Percentiles rank a stretch among this genome's conserved stretches.
Evolutionary conservation across 1,140 invertebrate genomes (phyloP).

Genomic region (Brachionus angularis): DNA sequence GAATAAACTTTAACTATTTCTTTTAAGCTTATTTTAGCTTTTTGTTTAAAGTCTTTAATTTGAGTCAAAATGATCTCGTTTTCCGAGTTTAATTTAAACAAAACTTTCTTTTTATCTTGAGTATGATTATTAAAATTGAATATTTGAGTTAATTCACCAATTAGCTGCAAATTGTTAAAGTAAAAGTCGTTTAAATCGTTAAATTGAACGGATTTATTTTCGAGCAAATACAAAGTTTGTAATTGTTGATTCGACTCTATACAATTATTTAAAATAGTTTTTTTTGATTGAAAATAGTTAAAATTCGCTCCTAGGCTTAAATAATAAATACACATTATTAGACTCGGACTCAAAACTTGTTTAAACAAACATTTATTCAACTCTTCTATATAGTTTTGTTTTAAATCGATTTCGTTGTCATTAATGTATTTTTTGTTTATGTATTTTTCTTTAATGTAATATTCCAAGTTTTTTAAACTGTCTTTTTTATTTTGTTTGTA

Average conservation of each 20-base stretch:
- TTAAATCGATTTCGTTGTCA: not conserved
- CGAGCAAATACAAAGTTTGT: not conserved
- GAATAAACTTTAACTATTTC: too few species aligned
- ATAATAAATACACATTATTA: constrained; percentile 39
- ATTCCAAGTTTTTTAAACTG: not conserved
- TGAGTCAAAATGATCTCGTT: too few species aligned
- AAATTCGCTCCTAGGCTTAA: constrained; percentile 21
- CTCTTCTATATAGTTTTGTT: constrained; percentile 14
- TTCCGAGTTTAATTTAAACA: too few species aligned
- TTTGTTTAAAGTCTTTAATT: too few species aligned
- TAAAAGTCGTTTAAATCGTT: not conserved
- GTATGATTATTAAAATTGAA: too few species aligned
- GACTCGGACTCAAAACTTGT: constrained; percentile 8
- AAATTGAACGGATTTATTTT: not conserved
- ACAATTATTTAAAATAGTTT: not conserved
- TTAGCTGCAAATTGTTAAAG: too few species aligned
- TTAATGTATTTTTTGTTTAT: constrained; percentile 5
- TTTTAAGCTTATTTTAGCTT: too few species aligned
- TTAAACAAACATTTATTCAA: constrained; percentile 3
- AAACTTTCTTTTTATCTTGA: too few species aligned
- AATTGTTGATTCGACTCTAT: not conserved
- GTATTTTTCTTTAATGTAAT: constrained; percentile 22
- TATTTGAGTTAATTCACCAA: too few species aligned
- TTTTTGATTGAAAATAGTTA: constrained; percentile 16
- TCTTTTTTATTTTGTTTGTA: not conserved